Percentiles rank a stretch among this genome's conserved stretches.
These are phyloP conservation scores for Centroberyx gerrardi DNA, from an alignment of 2,797 vertebrate genomes.

Conservation along the genomic window DNA sequence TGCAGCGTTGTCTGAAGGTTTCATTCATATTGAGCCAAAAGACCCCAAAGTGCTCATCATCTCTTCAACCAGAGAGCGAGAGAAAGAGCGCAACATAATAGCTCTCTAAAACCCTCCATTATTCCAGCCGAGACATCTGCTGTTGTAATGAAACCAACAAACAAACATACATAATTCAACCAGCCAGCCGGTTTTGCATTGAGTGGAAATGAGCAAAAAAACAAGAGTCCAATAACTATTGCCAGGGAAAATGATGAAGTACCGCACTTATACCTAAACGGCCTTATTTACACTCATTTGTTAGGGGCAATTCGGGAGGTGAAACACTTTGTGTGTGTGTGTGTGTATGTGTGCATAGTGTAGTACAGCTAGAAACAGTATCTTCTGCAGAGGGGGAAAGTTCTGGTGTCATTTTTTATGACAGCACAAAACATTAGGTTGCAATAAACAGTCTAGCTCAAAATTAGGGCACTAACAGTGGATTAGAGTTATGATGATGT, in stretches of 20 bases:
- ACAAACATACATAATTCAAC: slow-evolving; percentile 80
- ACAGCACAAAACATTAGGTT: slow-evolving; percentile 57
- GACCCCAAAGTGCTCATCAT: slow-evolving; percentile 59
- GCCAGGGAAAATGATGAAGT: slow-evolving; percentile 73
- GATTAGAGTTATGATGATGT: slow-evolving; percentile 43
- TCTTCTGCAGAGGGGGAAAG: slow-evolving; percentile 43
- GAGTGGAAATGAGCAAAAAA: slow-evolving; percentile 55
- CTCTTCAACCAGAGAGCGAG: slow-evolving; percentile 29
- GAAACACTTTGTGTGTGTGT: slow-evolving; percentile 35
- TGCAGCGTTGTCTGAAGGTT: slow-evolving; percentile 35
- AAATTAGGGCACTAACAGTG: slow-evolving; percentile 43
- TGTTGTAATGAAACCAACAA: slow-evolving; percentile 76
- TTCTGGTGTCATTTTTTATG: slow-evolving; percentile 49
- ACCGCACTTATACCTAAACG: slow-evolving; percentile 68
- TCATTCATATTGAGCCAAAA: slow-evolving; percentile 43
- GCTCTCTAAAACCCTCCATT: slow-evolving; percentile 65
- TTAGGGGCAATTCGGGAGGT: slow-evolving; percentile 59
- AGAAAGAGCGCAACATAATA: slow-evolving; percentile 43
- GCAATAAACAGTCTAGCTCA: slow-evolving; percentile 50
- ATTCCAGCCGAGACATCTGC: slow-evolving; percentile 73
- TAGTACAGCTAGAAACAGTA: slow-evolving; percentile 18
- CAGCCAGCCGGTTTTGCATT: slow-evolving; percentile 51
- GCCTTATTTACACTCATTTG: slow-evolving; percentile 75
- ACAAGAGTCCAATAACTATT: slow-evolving; percentile 70
- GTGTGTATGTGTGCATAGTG: slow-evolving; percentile 12